Percentiles rank a stretch among this genome's conserved stretches.
phyloP scores from a whole-genome alignment of 2,888 invertebrate genomes.

The Onchidella celtica region DNA sequence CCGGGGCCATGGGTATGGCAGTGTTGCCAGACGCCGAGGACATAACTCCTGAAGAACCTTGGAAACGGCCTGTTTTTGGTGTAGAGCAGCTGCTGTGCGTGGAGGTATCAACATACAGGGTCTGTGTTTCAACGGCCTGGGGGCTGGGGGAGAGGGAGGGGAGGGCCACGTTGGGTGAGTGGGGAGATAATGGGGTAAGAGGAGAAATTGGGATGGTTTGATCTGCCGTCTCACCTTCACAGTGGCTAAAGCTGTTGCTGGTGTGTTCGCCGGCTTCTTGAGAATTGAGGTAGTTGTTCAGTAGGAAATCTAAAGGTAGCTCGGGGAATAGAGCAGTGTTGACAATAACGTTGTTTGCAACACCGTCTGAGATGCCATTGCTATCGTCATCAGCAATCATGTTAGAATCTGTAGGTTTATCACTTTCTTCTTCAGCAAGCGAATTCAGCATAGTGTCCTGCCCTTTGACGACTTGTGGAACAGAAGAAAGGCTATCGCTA shows the following conservation, averaged over 20 bases:
- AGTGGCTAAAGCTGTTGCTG: not conserved
- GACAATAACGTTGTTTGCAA: not conserved
- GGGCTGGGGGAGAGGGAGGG: not conserved
- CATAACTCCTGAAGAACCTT: not conserved
- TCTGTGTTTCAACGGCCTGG: not conserved
- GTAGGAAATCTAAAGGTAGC: not conserved
- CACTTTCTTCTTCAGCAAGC: too few species aligned
- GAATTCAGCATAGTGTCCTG: too few species aligned
- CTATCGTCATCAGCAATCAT: too few species aligned
- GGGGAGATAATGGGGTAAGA: slow-evolving; percentile 15
- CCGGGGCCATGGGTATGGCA: not conserved
- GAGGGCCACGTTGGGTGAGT: slow-evolving; percentile 12
- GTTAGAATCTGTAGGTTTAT: too few species aligned
- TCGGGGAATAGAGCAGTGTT: not conserved
- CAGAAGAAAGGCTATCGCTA: not conserved
- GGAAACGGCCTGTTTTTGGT: not conserved
- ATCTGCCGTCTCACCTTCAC: not conserved
- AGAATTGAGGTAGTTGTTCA: not conserved
- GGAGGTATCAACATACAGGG: too few species aligned
- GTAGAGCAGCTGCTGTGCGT: not conserved
- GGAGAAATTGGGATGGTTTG: slow-evolving; percentile 7
- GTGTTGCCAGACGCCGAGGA: too few species aligned
- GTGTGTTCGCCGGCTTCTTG: not conserved
- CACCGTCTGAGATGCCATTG: not conserved
- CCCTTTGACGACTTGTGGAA: not conserved